Evolutionary conservation across 1,140 invertebrate species (phyloP).

Genomic region (Planococcus citri): DNA sequence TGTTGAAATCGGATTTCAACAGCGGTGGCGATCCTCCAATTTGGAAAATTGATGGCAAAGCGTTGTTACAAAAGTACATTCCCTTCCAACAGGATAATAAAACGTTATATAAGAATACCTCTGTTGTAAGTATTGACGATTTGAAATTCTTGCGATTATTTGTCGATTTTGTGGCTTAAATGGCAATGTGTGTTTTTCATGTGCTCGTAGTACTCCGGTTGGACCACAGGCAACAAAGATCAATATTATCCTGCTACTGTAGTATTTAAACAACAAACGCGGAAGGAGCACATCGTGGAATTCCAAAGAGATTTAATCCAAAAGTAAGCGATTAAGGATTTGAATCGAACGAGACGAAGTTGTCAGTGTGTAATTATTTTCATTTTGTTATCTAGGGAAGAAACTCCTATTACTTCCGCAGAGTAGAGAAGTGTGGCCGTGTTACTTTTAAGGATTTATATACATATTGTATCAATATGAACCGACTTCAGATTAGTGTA

Average conservation of each 20-base stretch:
- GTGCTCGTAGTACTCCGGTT: slow-evolving; percentile 49
- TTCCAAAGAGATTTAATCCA: slow-evolving; percentile 35
- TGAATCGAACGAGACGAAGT: too few species aligned
- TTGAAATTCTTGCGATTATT: slow-evolving; percentile 24
- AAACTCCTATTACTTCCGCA: slow-evolving; percentile 1
- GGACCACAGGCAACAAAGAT: slow-evolving; percentile 50
- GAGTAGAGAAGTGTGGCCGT: neutral
- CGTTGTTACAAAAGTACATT: slow-evolving; percentile 60
- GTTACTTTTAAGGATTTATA: neutral
- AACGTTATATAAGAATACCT: slow-evolving; percentile 58
- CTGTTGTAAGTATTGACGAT: slow-evolving; percentile 44
- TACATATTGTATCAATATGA: neutral
- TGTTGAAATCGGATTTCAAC: slow-evolving; percentile 48
- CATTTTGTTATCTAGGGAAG: neutral
- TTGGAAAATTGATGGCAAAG: slow-evolving; percentile 70
- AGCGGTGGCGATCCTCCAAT: slow-evolving; percentile 47
- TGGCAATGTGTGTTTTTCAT: neutral
- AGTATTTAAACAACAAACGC: slow-evolving; percentile 39
- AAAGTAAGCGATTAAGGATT: slow-evolving; percentile 24
- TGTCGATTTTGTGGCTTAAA: neutral
- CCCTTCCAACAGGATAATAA: slow-evolving; percentile 51
- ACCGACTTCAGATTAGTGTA: neutral
- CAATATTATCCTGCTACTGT: slow-evolving; percentile 46
- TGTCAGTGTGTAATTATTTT: neutral
- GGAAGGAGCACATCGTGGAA: slow-evolving; percentile 40